phyloP scores from a whole-genome alignment of 2,113 vertebrate species.

The Pygathrix nemaeus region DNA sequence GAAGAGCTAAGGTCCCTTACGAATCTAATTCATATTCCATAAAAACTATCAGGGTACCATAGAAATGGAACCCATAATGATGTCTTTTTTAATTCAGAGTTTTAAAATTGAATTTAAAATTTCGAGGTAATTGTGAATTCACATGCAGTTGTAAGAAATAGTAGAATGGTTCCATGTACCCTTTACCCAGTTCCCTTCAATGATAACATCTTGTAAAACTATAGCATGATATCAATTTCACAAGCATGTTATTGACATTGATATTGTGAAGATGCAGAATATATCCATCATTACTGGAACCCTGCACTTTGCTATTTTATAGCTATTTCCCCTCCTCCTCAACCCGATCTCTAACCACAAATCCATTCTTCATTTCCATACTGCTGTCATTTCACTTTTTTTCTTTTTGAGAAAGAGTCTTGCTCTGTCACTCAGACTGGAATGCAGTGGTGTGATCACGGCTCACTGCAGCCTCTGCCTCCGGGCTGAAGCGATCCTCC shows the following conservation, averaged over 20 bases:
- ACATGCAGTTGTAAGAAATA: neutral
- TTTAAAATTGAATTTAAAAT: slow-evolving; percentile 5
- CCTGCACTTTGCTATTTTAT: neutral
- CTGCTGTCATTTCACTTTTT: neutral
- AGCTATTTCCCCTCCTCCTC: neutral
- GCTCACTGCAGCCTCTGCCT: too few species aligned
- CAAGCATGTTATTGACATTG: neutral
- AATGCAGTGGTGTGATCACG: too few species aligned
- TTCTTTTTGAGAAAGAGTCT: too few species aligned
- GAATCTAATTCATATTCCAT: neutral
- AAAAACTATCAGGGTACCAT: neutral
- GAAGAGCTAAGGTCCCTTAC: neutral
- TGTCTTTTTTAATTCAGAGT: neutral
- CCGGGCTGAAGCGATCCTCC: too few species aligned
- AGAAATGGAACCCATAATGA: neutral
- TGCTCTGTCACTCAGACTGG: too few species aligned
- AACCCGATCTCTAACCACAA: neutral
- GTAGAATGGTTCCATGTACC: neutral
- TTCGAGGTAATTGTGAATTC: neutral
- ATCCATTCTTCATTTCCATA: neutral
- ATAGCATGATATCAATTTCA: neutral
- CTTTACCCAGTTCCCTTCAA: neutral
- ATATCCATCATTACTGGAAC: neutral
- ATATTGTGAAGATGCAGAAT: neutral
- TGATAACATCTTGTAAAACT: neutral